A percentile compares a stretch with the other conserved stretches of the same genome.
Evolutionary conservation across 2,888 invertebrate species (phyloP).

Genomic region (Barypeithes pellucidus): DNA sequence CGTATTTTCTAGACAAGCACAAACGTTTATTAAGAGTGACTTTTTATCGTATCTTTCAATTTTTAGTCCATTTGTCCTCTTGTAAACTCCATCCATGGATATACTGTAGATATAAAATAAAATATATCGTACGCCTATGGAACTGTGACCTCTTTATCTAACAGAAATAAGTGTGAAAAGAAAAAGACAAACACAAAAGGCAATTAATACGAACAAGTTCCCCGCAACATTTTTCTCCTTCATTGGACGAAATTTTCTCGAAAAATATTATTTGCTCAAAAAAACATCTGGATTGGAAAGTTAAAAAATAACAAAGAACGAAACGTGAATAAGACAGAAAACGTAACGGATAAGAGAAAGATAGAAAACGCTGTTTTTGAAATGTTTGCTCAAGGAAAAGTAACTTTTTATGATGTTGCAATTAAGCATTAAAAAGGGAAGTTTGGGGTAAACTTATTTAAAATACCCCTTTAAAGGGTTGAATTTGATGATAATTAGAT

Average conservation of each 20-base stretch:
- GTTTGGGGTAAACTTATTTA: slow-evolving; percentile 29
- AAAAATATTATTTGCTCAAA: slow-evolving; percentile 29
- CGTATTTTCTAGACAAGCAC: too few relatives aligned
- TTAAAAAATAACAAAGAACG: slow-evolving; percentile 37
- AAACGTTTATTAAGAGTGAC: too few relatives aligned
- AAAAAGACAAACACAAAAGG: slow-evolving; percentile 24
- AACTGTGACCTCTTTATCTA: background rate
- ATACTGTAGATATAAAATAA: background rate
- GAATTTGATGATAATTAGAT: slow-evolving; percentile 40
- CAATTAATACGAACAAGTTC: slow-evolving; percentile 11
- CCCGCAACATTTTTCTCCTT: slow-evolving; percentile 20
- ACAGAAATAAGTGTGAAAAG: slow-evolving; percentile 4
- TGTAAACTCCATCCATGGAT: too few relatives aligned
- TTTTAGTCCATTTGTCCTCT: too few relatives aligned
- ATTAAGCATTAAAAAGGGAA: slow-evolving; percentile 39
- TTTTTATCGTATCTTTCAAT: too few relatives aligned
- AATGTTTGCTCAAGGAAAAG: slow-evolving; percentile 38
- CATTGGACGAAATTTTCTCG: slow-evolving; percentile 9
- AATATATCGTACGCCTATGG: background rate
- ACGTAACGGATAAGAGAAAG: slow-evolving; percentile 30
- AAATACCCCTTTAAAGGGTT: slow-evolving; percentile 30
- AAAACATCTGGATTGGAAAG: slow-evolving; percentile 40
- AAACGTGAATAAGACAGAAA: slow-evolving; percentile 9
- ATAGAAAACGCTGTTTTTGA: slow-evolving; percentile 46
- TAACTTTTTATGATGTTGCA: slow-evolving; percentile 42